A percentile compares a stretch with the other conserved stretches of the same genome.
These are phyloP conservation scores for Chrysemys picta DNA, from an alignment of 2,113 vertebrate species.

Conservation along the genomic window DNA sequence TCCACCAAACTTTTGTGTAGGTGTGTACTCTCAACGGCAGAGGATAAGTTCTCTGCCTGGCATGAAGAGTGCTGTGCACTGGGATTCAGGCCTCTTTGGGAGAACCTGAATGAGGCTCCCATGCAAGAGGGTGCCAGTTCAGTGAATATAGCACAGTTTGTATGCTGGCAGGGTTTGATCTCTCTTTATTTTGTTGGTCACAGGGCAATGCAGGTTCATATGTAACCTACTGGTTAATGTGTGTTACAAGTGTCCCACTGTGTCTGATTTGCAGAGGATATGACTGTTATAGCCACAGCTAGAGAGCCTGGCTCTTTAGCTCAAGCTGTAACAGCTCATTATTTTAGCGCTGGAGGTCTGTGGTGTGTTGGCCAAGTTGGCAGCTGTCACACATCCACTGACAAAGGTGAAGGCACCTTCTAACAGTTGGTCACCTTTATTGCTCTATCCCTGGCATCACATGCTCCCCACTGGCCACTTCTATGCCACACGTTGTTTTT, in stretches of 20 bases:
- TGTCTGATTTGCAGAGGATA: not conserved
- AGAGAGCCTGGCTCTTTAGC: not conserved
- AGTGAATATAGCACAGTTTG: slow-evolving; percentile 34
- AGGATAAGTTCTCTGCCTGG: not conserved
- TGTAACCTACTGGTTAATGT: slow-evolving; percentile 26
- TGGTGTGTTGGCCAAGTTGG: rapidly evolving
- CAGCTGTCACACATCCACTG: not conserved
- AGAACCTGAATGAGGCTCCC: slow-evolving; percentile 14
- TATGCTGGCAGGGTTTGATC: slow-evolving; percentile 18
- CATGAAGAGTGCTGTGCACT: not conserved
- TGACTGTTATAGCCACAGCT: not conserved
- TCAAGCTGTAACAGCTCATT: slow-evolving; percentile 1
- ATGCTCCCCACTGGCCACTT: slow-evolving; percentile 26
- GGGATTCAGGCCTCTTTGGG: not conserved
- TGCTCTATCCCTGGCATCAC: not conserved
- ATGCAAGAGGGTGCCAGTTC: slow-evolving; percentile 21
- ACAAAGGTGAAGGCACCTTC: not conserved
- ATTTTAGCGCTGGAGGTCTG: not conserved
- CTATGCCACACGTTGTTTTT: not conserved
- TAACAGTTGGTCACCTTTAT: not conserved
- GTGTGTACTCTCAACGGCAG: not conserved
- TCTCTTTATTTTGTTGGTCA: slow-evolving; percentile 44
- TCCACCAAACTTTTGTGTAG: not conserved
- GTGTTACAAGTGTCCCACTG: not conserved
- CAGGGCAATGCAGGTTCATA: not conserved